Percentiles rank a stretch among this genome's conserved stretches.
These are phyloP conservation scores for Borostomias antarcticus DNA, from an alignment of 2,797 vertebrate genomes.

Conservation along the genomic window DNA sequence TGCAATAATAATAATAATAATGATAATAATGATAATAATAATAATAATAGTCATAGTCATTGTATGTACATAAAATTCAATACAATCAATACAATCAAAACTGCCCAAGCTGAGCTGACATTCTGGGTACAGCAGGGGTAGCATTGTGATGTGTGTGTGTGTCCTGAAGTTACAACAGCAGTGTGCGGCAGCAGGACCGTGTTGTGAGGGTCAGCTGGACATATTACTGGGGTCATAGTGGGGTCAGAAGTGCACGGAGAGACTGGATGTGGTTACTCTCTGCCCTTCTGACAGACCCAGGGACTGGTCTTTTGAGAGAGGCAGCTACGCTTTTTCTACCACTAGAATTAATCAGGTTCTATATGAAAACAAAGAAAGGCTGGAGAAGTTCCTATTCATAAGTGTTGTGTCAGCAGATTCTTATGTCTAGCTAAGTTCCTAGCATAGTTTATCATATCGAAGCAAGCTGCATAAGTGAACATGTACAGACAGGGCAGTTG, in stretches of 20 bases:
- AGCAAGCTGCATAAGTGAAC: background rate
- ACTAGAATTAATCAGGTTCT: background rate
- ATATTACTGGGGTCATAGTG: constrained; percentile 4
- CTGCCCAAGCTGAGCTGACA: constrained; percentile 83
- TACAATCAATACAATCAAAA: constrained; percentile 86
- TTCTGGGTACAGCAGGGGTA: constrained; percentile 77
- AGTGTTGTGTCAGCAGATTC: background rate
- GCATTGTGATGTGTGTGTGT: constrained; percentile 51
- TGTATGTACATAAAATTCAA: constrained; percentile 79
- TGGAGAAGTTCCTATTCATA: background rate
- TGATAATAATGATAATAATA: constrained; percentile 45
- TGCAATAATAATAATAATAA: constrained; percentile 43
- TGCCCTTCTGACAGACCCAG: background rate
- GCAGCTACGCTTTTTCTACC: background rate
- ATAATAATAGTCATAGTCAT: constrained; percentile 75
- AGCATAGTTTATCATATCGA: background rate
- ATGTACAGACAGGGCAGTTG: background rate
- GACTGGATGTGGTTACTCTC: constrained; percentile 6
- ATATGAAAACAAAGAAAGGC: background rate
- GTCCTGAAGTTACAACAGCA: constrained; percentile 47
- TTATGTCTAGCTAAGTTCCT: background rate
- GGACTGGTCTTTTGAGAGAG: background rate
- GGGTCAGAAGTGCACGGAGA: background rate
- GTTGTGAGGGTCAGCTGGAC: constrained; percentile 55
- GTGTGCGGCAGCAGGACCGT: constrained; percentile 58